These are phyloP conservation scores for Danionella dracula DNA, from an alignment of 2,797 vertebrate species.

Conservation along the genomic window DNA sequence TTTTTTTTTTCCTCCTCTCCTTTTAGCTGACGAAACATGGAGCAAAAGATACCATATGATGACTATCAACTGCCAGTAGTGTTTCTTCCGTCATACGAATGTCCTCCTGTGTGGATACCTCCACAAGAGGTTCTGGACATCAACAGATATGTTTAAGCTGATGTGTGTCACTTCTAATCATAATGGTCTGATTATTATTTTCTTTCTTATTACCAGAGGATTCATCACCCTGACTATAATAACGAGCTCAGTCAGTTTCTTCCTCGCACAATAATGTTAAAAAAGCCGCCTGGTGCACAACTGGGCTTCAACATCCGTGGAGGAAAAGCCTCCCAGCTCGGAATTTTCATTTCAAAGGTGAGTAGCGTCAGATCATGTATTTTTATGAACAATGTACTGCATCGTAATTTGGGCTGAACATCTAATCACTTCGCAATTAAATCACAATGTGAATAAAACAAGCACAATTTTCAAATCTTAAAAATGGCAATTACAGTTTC, in stretches of 20 bases:
- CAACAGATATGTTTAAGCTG: too few species aligned
- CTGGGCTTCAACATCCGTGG: slow-evolving; percentile 97
- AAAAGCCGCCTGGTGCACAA: slow-evolving; percentile 95
- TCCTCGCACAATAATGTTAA: slow-evolving; percentile 83
- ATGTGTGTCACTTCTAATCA: too few species aligned
- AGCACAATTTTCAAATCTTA: too few species aligned
- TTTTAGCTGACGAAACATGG: slow-evolving; percentile 62
- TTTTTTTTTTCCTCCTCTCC: neutral
- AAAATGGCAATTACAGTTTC: too few species aligned
- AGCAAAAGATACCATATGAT: slow-evolving; percentile 83
- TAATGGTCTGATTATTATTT: neutral
- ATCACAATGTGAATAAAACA: too few species aligned
- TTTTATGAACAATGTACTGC: neutral
- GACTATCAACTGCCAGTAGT: slow-evolving; percentile 89
- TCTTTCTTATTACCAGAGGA: slow-evolving; percentile 63
- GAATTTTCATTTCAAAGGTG: slow-evolving; percentile 98
- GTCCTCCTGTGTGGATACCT: slow-evolving; percentile 90
- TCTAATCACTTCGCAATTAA: too few species aligned
- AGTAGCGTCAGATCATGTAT: slow-evolving; percentile 8
- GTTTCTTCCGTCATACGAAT: slow-evolving; percentile 89
- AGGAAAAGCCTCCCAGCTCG: slow-evolving; percentile 94
- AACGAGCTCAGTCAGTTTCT: slow-evolving; percentile 94
- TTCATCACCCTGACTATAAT: slow-evolving; percentile 94
- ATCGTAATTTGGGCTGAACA: neutral
- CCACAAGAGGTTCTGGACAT: slow-evolving; percentile 77